A percentile compares a stretch with the other conserved stretches of the same genome.
Evolutionary conservation across 2,113 vertebrate genomes (phyloP).

Genomic region (Rhabdornis inornatus): DNA sequence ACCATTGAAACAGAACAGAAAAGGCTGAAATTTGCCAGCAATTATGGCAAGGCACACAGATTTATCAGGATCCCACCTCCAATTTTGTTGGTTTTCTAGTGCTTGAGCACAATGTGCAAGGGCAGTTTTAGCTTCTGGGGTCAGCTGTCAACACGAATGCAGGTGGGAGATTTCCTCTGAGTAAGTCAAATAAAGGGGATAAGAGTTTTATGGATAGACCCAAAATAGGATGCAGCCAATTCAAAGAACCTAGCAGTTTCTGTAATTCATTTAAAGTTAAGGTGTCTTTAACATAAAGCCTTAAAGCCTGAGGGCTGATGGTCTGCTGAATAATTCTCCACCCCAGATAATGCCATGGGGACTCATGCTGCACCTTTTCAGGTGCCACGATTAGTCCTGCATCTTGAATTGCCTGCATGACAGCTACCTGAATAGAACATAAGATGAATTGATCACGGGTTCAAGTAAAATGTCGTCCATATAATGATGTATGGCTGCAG

Average conservation of each 20-base stretch:
- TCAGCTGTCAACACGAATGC: rapidly evolving
- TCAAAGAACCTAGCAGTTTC: not conserved
- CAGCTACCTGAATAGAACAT: not conserved
- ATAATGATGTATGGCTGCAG: not conserved
- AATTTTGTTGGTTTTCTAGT: not conserved
- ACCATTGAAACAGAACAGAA: not conserved
- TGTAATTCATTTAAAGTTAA: not conserved
- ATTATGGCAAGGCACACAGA: not conserved
- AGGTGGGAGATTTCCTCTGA: not conserved
- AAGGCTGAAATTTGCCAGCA: not conserved
- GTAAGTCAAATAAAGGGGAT: not conserved
- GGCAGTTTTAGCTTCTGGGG: not conserved
- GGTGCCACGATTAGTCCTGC: not conserved
- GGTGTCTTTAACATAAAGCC: not conserved
- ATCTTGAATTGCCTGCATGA: not conserved
- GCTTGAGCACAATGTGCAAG: not conserved
- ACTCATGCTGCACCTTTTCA: not conserved
- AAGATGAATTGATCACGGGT: not conserved
- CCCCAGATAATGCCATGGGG: not conserved
- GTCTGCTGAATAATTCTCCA: not conserved
- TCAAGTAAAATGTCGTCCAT: not conserved
- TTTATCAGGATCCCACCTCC: not conserved
- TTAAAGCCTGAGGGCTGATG: not conserved
- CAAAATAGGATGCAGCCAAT: not conserved
- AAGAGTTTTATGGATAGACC: not conserved